Conservation (phyloP, 2,797 vertebrate genomes). For the Etheostoma nigrum region DNA sequence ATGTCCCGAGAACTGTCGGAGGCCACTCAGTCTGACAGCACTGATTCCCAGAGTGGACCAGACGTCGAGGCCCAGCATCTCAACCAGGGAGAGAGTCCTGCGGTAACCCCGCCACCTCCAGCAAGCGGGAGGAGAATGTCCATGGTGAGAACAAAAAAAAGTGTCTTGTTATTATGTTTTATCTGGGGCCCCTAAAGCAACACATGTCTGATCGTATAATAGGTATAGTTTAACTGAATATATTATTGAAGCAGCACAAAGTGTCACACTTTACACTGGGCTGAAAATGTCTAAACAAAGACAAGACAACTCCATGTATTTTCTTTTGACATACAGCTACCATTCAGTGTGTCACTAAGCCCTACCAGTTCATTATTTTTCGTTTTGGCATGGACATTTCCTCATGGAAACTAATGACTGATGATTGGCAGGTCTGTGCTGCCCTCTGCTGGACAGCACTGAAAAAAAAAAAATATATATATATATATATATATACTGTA, state of each 20-base stretch:
- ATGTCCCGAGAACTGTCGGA: slow-evolving; percentile 90
- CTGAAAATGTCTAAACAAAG: not conserved
- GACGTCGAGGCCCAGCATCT: slow-evolving; percentile 78
- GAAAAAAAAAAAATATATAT: no score
- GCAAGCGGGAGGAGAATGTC: slow-evolving; percentile 88
- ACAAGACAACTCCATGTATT: not conserved
- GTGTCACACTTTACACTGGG: not conserved
- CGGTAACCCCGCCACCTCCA: slow-evolving; percentile 80
- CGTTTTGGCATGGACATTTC: not conserved
- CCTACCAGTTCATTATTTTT: not conserved
- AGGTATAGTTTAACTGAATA: not conserved
- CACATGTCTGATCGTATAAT: not conserved
- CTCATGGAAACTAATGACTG: not conserved
- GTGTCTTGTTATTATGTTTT: not conserved
- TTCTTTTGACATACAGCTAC: not conserved
- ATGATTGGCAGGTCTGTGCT: no score
- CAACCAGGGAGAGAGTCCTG: slow-evolving; percentile 79
- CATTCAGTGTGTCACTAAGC: not conserved
- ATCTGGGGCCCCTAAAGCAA: not conserved
- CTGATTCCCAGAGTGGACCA: slow-evolving; percentile 77
- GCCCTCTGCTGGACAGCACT: slow-evolving; percentile 1
- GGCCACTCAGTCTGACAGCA: slow-evolving; percentile 83
- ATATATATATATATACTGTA: no score
- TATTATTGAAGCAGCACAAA: not conserved
- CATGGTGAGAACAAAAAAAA: slow-evolving; percentile 87